Conservation (phyloP, 2,888 invertebrate species). For the Margaritifera margaritifera region DNA sequence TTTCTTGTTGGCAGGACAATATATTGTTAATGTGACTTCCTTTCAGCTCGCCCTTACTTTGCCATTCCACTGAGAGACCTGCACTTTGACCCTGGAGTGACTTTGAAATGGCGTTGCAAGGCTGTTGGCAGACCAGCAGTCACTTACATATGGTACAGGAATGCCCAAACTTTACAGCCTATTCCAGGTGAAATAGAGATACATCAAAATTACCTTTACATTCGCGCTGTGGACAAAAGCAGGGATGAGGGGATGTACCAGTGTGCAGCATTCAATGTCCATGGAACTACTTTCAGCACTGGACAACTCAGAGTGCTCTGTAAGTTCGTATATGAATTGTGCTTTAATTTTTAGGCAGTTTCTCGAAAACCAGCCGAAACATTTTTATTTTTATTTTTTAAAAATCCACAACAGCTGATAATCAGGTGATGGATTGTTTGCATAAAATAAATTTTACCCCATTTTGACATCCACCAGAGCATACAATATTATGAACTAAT, state of each 20-base stretch:
- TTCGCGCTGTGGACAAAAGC: conserved; percentile 20
- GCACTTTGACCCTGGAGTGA: conserved; percentile 57
- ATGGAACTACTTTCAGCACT: conserved; percentile 88
- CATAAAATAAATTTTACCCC: too few relatives aligned
- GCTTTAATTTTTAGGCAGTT: not conserved
- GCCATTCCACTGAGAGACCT: conserved; percentile 58
- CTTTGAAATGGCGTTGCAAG: conserved; percentile 63
- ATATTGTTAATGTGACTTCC: not conserved
- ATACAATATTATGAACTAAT: too few relatives aligned
- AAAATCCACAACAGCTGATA: too few relatives aligned
- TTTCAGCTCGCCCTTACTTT: conserved; percentile 66
- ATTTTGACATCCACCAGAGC: too few relatives aligned
- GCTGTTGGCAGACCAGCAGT: conserved; percentile 56
- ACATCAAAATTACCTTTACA: conserved; percentile 43
- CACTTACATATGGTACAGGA: conserved; percentile 59
- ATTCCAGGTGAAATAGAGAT: conserved; percentile 26
- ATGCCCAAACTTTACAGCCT: conserved; percentile 38
- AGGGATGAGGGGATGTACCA: conserved; percentile 92
- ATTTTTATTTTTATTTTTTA: too few relatives aligned
- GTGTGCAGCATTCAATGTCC: conserved; percentile 90
- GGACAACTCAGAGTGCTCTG: conserved; percentile 91
- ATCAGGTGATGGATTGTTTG: too few relatives aligned
- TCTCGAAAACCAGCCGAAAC: too few relatives aligned
- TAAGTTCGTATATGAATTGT: conserved; percentile 71
- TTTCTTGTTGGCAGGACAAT: too few relatives aligned